Percentiles rank a stretch among this genome's conserved stretches.
phyloP scores from a whole-genome alignment of 2,113 vertebrate species.

The Pterocles orientalis region DNA sequence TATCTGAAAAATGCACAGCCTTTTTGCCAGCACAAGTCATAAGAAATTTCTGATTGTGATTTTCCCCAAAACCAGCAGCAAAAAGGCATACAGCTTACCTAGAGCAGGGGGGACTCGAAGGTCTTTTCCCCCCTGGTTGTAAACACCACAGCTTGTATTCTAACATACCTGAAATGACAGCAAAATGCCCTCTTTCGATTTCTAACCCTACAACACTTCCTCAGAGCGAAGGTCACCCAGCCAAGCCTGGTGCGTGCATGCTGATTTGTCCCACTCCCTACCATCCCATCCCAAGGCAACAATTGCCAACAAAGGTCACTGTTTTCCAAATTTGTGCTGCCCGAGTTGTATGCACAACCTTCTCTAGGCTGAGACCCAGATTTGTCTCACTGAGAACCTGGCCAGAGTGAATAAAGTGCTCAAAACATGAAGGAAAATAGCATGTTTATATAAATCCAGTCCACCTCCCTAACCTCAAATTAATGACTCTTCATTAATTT shows the following conservation, averaged over 20 bases:
- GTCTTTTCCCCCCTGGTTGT: background rate
- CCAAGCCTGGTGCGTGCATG: background rate
- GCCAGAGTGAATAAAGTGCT: background rate
- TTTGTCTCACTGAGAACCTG: background rate
- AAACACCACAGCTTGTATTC: background rate
- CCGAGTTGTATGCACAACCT: background rate
- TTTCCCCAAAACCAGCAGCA: background rate
- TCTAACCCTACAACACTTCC: background rate
- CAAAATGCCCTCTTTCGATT: background rate
- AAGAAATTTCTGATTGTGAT: background rate
- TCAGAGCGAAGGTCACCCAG: background rate
- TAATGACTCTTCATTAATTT: constrained; percentile 16
- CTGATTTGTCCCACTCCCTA: background rate
- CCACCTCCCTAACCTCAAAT: background rate
- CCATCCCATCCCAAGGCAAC: background rate
- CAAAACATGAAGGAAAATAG: background rate
- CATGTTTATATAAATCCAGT: background rate
- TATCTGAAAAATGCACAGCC: background rate
- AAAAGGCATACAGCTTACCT: background rate
- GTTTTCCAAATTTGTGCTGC: background rate
- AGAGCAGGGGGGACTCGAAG: background rate
- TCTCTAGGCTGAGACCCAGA: background rate
- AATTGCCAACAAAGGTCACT: background rate
- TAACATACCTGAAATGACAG: background rate
- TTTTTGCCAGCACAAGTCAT: background rate